These are phyloP conservation scores for Myiozetetes cayanensis DNA, from an alignment of 2,113 vertebrate species.

Conservation along the genomic window DNA sequence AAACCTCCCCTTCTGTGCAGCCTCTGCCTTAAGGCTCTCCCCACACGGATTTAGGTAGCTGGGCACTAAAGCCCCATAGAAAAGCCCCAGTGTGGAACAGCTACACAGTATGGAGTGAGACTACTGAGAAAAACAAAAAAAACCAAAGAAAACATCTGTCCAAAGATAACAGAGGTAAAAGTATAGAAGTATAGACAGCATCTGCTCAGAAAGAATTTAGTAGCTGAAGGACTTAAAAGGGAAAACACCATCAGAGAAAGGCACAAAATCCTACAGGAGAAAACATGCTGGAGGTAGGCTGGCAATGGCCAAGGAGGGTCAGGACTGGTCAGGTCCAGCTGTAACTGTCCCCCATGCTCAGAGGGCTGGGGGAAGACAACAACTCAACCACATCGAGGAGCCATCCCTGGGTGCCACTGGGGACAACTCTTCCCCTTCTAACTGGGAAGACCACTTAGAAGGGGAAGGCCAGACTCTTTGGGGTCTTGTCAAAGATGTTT, in stretches of 20 bases:
- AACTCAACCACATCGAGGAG: accelerated
- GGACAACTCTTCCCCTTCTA: not conserved
- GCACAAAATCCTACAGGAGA: not conserved
- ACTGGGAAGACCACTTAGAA: too few relatives aligned
- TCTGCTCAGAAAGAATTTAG: not conserved
- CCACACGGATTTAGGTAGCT: not conserved
- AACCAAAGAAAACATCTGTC: not conserved
- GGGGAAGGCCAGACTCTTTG: not conserved
- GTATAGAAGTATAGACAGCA: not conserved
- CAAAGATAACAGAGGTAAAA: not conserved
- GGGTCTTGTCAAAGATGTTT: accelerated
- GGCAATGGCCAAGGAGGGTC: not conserved
- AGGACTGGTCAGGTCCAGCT: not conserved
- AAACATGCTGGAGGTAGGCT: not conserved
- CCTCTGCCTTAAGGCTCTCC: not conserved
- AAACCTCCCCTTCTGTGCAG: accelerated
- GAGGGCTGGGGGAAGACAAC: accelerated
- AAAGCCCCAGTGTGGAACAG: not conserved
- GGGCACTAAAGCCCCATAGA: not conserved
- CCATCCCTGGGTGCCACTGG: not conserved
- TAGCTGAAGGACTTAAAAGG: not conserved
- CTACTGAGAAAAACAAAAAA: not conserved
- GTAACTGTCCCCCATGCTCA: not conserved
- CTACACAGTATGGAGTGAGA: not conserved
- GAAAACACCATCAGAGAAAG: not conserved